Evolutionary conservation across 1,140 invertebrate genomes (phyloP).

Genomic region (Drosophila yakuba): DNA sequence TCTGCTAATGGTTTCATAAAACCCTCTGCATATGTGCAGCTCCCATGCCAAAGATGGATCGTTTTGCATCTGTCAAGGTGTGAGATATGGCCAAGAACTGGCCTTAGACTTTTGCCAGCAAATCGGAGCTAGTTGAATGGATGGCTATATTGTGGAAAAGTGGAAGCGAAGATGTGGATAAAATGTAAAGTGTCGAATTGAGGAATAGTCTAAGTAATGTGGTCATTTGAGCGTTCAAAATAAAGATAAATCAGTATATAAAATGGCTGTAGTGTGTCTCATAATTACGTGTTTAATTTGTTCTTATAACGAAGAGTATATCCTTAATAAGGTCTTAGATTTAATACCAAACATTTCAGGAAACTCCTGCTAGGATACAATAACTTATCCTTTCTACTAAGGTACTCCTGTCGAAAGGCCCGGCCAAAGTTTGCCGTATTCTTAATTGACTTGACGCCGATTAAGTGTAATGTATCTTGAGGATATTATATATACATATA

Average conservation of each 20-base stretch:
- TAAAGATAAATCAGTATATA: not conserved
- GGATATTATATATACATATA: slow-evolving; percentile 30
- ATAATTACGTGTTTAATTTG: too few species aligned
- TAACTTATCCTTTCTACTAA: not conserved
- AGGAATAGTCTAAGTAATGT: not conserved
- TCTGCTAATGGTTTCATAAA: slow-evolving; percentile 56
- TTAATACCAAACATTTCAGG: not conserved
- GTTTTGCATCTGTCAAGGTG: slow-evolving; percentile 54
- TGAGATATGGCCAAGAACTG: slow-evolving; percentile 37
- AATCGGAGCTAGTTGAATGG: slow-evolving; percentile 19
- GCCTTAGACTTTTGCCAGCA: slow-evolving; percentile 8
- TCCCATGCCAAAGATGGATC: slow-evolving; percentile 49
- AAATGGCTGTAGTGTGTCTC: not conserved
- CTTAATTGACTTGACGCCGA: slow-evolving; percentile 72
- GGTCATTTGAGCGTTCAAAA: not conserved
- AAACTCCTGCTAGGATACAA: not conserved
- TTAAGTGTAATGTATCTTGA: slow-evolving; percentile 71
- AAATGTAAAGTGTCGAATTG: not conserved
- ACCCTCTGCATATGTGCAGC: slow-evolving; percentile 38
- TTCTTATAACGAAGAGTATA: not conserved
- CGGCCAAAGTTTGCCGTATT: slow-evolving; percentile 58
- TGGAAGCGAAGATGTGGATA: not conserved
- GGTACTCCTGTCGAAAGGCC: not conserved
- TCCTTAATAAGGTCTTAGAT: not conserved
- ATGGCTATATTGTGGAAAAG: not conserved